phyloP scores from a whole-genome alignment of 2,888 invertebrate genomes.

The Yponomeuta malinellus region DNA sequence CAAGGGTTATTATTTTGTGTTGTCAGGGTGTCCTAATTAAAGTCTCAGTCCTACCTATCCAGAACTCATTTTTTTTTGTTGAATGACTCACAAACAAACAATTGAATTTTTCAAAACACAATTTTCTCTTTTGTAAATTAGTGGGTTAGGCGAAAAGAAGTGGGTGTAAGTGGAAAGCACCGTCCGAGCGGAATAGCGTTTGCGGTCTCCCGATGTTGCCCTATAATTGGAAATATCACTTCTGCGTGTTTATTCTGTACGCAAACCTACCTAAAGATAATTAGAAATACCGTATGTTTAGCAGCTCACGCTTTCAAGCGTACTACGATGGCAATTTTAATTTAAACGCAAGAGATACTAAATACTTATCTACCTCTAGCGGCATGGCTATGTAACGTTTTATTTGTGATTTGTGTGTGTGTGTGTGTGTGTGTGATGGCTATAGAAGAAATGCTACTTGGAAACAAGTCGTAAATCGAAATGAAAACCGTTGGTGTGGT shows the following conservation, averaged over 20 bases:
- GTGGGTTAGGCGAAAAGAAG: not conserved
- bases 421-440: not conserved
- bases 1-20: too few relatives aligned
- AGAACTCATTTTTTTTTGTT: too few relatives aligned
- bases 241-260: conserved; percentile 2
- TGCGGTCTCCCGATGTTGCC: conserved; percentile 34
- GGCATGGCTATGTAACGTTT: not conserved
- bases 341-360: too few relatives aligned
- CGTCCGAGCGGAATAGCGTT: conserved; percentile 30
- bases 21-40: too few relatives aligned
- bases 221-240: conserved; percentile 45
- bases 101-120: too few relatives aligned
- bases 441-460: conserved; percentile 12
- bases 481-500: not conserved
- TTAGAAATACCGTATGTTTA: too few relatives aligned
- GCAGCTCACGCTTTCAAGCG: too few relatives aligned
- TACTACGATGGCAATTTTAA: too few relatives aligned
- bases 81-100: too few relatives aligned
- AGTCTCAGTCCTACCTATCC: too few relatives aligned
- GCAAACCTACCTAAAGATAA: not conserved
- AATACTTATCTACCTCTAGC: not conserved
- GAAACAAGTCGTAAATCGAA: conserved; percentile 15
- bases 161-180: not conserved
- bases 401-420: too few relatives aligned
- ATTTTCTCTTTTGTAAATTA: too few relatives aligned